Evolutionary conservation across 2,797 vertebrate species (phyloP).

Genomic region (Hydrolagus colliei): DNA sequence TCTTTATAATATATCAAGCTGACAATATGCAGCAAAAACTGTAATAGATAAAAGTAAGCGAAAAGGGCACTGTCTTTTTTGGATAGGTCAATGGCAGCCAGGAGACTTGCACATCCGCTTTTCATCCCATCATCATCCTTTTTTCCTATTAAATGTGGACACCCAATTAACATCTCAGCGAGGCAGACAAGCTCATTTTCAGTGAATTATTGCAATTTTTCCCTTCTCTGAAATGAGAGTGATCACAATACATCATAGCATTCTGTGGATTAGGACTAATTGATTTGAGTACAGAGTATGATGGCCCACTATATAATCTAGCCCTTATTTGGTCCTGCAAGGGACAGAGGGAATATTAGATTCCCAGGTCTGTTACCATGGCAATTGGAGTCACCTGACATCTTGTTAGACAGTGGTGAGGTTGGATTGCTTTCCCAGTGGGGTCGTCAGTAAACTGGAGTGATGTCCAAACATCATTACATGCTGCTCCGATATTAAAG

Average conservation of each 20-base stretch:
- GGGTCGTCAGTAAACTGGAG: slow-evolving; percentile 76
- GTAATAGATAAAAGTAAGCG: slow-evolving; percentile 81
- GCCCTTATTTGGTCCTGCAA: slow-evolving; percentile 82
- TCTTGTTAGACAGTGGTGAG: slow-evolving; percentile 69
- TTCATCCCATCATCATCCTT: slow-evolving; percentile 69
- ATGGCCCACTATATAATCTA: slow-evolving; percentile 68
- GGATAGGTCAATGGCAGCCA: slow-evolving; percentile 98
- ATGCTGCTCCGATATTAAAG: slow-evolving; percentile 90
- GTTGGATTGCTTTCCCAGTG: slow-evolving; percentile 72
- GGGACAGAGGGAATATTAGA: slow-evolving; percentile 85
- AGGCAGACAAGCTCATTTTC: slow-evolving; percentile 75
- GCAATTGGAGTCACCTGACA: slow-evolving; percentile 73
- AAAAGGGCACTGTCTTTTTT: slow-evolving; percentile 95
- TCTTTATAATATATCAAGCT: slow-evolving; percentile 92
- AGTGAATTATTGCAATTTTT: slow-evolving; percentile 92
- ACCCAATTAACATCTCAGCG: slow-evolving; percentile 94
- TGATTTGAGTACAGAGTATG: slow-evolving; percentile 81
- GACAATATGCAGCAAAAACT: slow-evolving; percentile 93
- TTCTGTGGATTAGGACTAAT: slow-evolving; percentile 83
- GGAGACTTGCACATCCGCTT: slow-evolving; percentile 94
- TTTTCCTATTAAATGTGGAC: slow-evolving; percentile 98
- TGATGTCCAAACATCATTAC: slow-evolving; percentile 87
- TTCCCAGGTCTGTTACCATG: slow-evolving; percentile 72
- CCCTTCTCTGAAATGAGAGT: slow-evolving; percentile 66
- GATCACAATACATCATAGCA: slow-evolving; percentile 76